A percentile compares a stretch with the other conserved stretches of the same genome.
Conservation (phyloP, 2,888 invertebrate genomes). For the Lasioglossum calceatum region DNA sequence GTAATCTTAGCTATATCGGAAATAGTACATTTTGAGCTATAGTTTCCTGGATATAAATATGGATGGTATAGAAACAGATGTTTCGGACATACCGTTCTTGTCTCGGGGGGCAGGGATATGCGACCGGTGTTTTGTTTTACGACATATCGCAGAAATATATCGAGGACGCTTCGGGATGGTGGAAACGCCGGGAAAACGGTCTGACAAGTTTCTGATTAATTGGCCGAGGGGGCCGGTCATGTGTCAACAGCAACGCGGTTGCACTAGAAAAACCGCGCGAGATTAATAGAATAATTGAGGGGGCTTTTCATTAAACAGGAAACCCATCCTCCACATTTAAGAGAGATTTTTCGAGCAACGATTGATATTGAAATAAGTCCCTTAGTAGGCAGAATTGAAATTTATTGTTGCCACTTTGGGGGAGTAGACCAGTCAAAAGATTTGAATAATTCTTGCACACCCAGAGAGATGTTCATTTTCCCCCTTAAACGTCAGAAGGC, state of each 20-base stretch:
- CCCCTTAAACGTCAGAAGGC: background rate
- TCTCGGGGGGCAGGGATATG: background rate
- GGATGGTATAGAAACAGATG: background rate
- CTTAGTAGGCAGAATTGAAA: background rate
- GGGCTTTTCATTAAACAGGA: background rate
- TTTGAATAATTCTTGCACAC: background rate
- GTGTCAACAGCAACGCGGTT: background rate
- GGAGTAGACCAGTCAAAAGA: background rate
- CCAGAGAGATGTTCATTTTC: background rate
- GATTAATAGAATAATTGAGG: slow-evolving; percentile 14
- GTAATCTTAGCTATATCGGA: background rate
- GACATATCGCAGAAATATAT: background rate
- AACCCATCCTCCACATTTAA: background rate
- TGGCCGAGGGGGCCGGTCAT: background rate
- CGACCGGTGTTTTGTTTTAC: background rate
- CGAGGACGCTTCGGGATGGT: background rate
- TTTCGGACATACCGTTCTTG: background rate
- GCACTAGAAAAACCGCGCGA: background rate
- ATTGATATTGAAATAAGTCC: background rate
- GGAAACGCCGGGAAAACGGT: background rate
- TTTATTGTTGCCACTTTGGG: background rate
- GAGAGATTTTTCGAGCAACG: background rate
- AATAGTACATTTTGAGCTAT: background rate
- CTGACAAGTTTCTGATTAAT: slow-evolving; percentile 8
- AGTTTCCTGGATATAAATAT: background rate